Base-by-base conservation (phyloP, 1,140 invertebrate species). In the Zeugodacus cucurbitae region DNA sequence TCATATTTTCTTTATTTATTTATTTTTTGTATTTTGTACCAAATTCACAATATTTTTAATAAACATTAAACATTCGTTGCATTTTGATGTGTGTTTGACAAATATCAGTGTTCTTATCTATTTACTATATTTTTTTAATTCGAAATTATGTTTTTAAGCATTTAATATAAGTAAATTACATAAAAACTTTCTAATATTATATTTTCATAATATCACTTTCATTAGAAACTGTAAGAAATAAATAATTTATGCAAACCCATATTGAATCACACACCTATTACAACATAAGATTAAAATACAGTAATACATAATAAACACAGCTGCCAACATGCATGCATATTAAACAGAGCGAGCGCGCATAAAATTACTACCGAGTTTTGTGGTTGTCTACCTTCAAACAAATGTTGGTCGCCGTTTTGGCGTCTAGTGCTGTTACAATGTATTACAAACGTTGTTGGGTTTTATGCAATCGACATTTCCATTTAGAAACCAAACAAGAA, bases 381-480 rank as follows among this genome's bases (percentile, higher is more conserved):
- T 82, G 22, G 74, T 54, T 82, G 58, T 26, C 22, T 62, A 82
- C 10, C 37, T 82, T 26, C 41, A 82, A 67, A 67, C 29, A 67
- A 29, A 82, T 82, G 41, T 82, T 41, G 37, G 34, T 74, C 70
- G 70, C 29, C 29, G n/a, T 5, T 74, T 41, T 41, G 32, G 41
- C 17, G 70, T 20, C 37, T 34, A 37, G 10, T 34, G 17, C 26
- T 70, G 20, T 41, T 41, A 41, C 34, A 41, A 74, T 11, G 48
- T 54, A 20, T 54, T 54, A 54, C 48, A 54, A 54, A 54, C 26
- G 48, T 41, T 26, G 74, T 82, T 82, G 44, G 26, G 48, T 82
- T 74, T 82, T 82, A 82, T 82, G 74, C 26, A 82, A 82, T 54
- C 74, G 44, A 44, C 74, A 82, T 82, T 54, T 41, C 64, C 64